These are phyloP conservation scores for Cynaeus angustus DNA, from an alignment of 2,888 invertebrate species.

Conservation along the genomic window DNA sequence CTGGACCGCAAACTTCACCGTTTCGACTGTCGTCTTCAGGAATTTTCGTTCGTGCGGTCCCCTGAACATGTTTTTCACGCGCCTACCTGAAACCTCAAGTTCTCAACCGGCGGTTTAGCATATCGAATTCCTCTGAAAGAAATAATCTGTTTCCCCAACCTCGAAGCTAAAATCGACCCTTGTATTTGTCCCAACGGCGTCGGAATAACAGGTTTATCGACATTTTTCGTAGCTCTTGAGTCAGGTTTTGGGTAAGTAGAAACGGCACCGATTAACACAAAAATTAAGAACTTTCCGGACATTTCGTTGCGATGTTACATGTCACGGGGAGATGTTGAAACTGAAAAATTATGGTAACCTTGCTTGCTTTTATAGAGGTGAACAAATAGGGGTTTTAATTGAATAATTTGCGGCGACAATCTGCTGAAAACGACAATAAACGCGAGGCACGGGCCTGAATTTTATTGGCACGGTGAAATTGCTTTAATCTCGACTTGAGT, in stretches of 20 bases:
- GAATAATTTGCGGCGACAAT: slow-evolving; percentile 38
- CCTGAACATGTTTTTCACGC: slow-evolving; percentile 18
- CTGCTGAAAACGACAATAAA: slow-evolving; percentile 17
- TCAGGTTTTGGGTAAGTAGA: slow-evolving; percentile 40
- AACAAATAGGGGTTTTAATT: slow-evolving; percentile 30
- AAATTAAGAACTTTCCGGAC: slow-evolving; percentile 17
- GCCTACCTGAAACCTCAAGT: slow-evolving; percentile 68
- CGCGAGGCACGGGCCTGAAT: slow-evolving; percentile 8
- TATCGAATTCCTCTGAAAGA: slow-evolving; percentile 64
- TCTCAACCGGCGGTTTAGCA: slow-evolving; percentile 64
- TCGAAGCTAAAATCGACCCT: slow-evolving; percentile 60
- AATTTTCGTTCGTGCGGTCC: no score
- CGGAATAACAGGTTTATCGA: slow-evolving; percentile 41
- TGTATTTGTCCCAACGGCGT: slow-evolving; percentile 61
- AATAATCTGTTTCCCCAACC: slow-evolving; percentile 61
- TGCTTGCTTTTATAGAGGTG: slow-evolving; percentile 36
- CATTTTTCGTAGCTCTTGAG: slow-evolving; percentile 43
- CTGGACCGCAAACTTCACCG: neutral
- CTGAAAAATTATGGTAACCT: slow-evolving; percentile 14
- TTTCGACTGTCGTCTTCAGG: neutral
- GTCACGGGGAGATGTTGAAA: slow-evolving; percentile 9
- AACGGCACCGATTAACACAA: slow-evolving; percentile 34
- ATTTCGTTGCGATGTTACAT: slow-evolving; percentile 16
- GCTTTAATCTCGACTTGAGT: neutral
- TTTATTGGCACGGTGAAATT: neutral